A percentile compares a stretch with the other conserved stretches of the same genome.
These are phyloP conservation scores for Gymnogyps californianus DNA, from an alignment of 2,113 vertebrate genomes.

Conservation along the genomic window DNA sequence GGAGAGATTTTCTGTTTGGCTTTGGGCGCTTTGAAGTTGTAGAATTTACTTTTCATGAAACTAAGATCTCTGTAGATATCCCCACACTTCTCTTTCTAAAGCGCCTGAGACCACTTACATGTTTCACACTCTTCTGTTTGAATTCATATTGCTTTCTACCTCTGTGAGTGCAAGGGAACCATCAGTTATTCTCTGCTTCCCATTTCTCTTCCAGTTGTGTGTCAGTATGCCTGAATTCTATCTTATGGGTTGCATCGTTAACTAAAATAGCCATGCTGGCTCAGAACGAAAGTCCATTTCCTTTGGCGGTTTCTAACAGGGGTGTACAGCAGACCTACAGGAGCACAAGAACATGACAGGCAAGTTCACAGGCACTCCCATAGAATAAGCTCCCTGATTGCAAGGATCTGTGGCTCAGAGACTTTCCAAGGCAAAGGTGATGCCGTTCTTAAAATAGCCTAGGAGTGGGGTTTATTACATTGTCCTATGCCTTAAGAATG, in stretches of 20 bases:
- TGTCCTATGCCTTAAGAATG: background rate
- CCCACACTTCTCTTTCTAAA: background rate
- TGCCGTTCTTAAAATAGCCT: background rate
- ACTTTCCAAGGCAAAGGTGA: background rate
- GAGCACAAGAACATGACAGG: background rate
- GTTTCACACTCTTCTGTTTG: background rate
- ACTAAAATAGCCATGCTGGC: background rate
- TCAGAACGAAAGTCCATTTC: background rate
- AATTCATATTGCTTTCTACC: background rate
- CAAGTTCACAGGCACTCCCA: background rate
- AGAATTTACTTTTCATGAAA: background rate
- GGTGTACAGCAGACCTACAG: background rate
- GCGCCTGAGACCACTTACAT: background rate
- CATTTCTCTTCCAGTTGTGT: background rate
- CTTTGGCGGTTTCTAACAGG: background rate
- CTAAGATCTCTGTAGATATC: background rate
- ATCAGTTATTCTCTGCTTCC: background rate
- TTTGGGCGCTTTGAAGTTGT: background rate
- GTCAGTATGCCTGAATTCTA: background rate
- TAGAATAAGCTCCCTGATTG: background rate
- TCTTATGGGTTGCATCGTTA: rapidly evolving
- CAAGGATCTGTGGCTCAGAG: background rate
- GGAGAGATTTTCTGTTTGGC: background rate
- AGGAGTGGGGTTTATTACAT: background rate
- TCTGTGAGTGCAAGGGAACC: background rate